These are phyloP conservation scores for Cydia pomonella DNA, from an alignment of 1,140 invertebrate species.

Conservation along the genomic window DNA sequence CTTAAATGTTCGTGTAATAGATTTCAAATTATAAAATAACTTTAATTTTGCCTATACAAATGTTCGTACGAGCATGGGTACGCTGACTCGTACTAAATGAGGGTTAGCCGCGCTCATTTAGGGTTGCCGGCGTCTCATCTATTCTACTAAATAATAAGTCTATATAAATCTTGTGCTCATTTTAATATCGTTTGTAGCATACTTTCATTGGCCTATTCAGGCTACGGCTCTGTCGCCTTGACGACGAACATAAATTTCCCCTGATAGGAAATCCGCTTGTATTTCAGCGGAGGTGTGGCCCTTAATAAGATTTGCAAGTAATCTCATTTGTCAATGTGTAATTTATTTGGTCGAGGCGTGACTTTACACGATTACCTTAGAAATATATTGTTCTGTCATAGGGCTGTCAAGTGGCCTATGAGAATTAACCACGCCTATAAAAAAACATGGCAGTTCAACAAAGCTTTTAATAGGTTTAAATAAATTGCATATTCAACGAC, in stretches of 20 bases:
- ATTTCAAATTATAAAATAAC: no score
- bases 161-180: background rate
- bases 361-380: slow-evolving; percentile 39
- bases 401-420: slow-evolving; percentile 30
- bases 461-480: background rate
- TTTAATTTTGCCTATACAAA: no score
- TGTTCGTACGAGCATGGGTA: no score
- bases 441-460: slow-evolving; percentile 36
- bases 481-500: background rate
- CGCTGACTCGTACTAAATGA: background rate
- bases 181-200: background rate
- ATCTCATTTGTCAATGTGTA: slow-evolving; percentile 53
- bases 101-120: background rate
- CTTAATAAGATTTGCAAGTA: slow-evolving; percentile 62
- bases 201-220: background rate
- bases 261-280: slow-evolving; percentile 35
- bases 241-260: slow-evolving; percentile 42
- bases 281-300: slow-evolving; percentile 52
- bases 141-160: background rate
- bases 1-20: no score
- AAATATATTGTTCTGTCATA: slow-evolving; percentile 20
- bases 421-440: slow-evolving; percentile 40
- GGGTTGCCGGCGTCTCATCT: background rate
- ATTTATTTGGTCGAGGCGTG: slow-evolving; percentile 56
- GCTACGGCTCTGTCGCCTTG: slow-evolving; percentile 40